Evolutionary conservation across 2,113 vertebrate genomes (phyloP), one percentile per base, ranked within the genome.

Genomic region (Caranx melampygus): DNA sequence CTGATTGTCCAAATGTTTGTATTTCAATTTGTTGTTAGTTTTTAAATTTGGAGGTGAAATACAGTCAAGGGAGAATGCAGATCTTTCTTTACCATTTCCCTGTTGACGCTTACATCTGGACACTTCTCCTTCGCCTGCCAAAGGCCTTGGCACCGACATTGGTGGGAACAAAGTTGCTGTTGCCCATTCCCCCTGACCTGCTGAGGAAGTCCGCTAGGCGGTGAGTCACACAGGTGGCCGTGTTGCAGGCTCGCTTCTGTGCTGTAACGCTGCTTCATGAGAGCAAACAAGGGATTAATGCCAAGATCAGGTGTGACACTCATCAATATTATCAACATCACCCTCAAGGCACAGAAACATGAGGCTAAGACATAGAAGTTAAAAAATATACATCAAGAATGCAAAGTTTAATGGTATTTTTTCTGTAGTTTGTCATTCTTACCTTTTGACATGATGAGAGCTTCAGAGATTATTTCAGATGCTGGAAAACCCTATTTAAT

Each of bases 191-290:
- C 42, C 97, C 96, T 14, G 97, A 97, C 80, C 97, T 94, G 94
- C 96, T 98, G 65, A 99, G 96, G 88, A 97, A 95, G 92, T 97
- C 97, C 0, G 97, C 97, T 93, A 99, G 93, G 61, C 97, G 97
- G 49, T 99, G 97, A 76, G 97, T 99, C 72, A 96, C 97, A 0
- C 98, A 99, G 60, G 98, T 99, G 1, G 97, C 96, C n/a, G 97
- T 98, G 91, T 97, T 98, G 91, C 97, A 99, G 33, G 96, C 95
- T 70, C 97, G 95, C 92, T 98, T 99, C 94, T 98, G 96, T 79
- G 95, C 83, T 78, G 95, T 94, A 65, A 95, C 72, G 0, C 96
- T 99, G 96, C 92, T 96, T 95, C 92, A 93, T 42, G 75, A 86
- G 51, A 90, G 57, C 87, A 72, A 77, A 83, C 45, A 0, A 3